A percentile compares a stretch with the other conserved stretches of the same genome.
Conservation (phyloP, 2,797 vertebrate genomes). For the Amblyraja radiata region DNA sequence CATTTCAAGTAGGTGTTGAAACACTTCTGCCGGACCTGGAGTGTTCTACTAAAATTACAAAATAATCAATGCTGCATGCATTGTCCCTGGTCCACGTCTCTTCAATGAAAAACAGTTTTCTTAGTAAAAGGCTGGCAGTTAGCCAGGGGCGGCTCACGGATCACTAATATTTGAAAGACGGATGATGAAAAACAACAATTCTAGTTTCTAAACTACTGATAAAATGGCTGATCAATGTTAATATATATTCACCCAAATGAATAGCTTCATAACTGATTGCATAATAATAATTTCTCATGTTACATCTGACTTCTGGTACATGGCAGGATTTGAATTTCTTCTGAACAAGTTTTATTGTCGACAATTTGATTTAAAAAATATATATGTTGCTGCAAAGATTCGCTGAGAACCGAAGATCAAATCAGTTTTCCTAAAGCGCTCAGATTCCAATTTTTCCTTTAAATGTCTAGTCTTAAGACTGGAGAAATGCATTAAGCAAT, state of each 20-base stretch:
- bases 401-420: background rate
- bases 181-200: background rate
- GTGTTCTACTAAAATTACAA: slow-evolving; percentile 1
- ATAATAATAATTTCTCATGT: background rate
- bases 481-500: background rate
- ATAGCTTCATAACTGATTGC: background rate
- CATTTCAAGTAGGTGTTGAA: background rate
- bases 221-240: too few relatives aligned
- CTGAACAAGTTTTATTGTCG: background rate
- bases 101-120: background rate
- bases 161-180: background rate
- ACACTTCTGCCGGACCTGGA: background rate
- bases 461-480: background rate
- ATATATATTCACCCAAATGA: background rate
- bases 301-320: background rate
- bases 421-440: background rate
- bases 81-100: background rate
- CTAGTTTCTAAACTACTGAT: background rate
- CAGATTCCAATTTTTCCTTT: background rate
- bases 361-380: background rate
- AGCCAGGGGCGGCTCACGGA: background rate
- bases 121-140: background rate
- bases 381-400: background rate
- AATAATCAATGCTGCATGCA: slow-evolving; percentile 11
- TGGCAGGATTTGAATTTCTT: background rate